phyloP scores from a whole-genome alignment of 2,797 vertebrate genomes.

The Philypnodon macrostomus region DNA sequence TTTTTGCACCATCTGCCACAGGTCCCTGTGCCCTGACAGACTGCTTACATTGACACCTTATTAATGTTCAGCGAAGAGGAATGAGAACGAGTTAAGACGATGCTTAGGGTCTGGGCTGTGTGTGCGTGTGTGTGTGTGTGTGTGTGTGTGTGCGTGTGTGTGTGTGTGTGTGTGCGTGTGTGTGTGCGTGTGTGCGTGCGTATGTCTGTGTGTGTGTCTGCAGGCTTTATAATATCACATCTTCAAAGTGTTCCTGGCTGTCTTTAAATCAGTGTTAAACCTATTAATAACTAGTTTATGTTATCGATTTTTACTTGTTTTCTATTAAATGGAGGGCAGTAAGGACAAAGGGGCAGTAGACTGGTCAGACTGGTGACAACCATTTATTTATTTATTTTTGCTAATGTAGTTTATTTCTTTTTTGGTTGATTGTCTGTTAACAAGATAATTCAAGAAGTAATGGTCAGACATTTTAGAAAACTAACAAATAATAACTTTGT shows the following conservation, averaged over 20 bases:
- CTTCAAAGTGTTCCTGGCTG: not conserved
- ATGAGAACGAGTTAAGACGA: slow-evolving; percentile 38
- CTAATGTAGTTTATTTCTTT: too few species aligned
- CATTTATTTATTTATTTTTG: too few species aligned
- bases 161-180: too few species aligned
- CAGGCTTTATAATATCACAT: slow-evolving; percentile 20
- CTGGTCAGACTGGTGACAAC: slow-evolving; percentile 18
- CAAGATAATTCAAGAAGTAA: too few species aligned
- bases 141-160: too few species aligned
- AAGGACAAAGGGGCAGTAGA: slow-evolving; percentile 10
- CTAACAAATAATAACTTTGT: too few species aligned
- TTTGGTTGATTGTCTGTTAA: too few species aligned
- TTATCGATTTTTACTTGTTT: not conserved
- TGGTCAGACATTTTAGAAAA: too few species aligned
- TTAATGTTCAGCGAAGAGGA: slow-evolving; percentile 33
- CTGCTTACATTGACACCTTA: slow-evolving; percentile 57
- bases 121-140: too few species aligned
- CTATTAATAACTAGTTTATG: not conserved
- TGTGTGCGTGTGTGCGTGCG: too few species aligned
- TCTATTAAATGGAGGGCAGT: slow-evolving; percentile 8
- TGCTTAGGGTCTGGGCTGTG: slow-evolving; percentile 11
- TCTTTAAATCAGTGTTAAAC: not conserved
- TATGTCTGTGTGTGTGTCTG: too few species aligned
- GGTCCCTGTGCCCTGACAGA: slow-evolving; percentile 48
- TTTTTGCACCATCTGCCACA: slow-evolving; percentile 44